Evolutionary conservation across 1,140 invertebrate genomes (phyloP), one percentile per base, ranked within the genome.

Genomic region (Drosophila jambulina): DNA sequence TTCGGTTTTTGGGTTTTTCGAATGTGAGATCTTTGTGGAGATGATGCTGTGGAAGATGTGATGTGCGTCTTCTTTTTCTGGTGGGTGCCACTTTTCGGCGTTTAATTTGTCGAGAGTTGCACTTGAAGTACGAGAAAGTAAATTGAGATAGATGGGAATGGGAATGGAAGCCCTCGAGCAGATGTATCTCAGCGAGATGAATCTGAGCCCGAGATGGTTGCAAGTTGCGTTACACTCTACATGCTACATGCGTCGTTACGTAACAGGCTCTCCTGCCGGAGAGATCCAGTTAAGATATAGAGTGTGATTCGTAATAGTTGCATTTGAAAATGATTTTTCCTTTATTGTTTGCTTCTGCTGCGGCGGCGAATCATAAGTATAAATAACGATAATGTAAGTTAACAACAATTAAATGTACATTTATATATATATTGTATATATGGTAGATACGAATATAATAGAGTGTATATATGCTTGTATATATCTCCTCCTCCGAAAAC

Each of bases 61-160:
- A 43, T 48, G 53, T 48, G 53, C 53, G 54, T 60, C 56, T 62
- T 46, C 21, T 45, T 21, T 53, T 46, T 53, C 46, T 76, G 82
- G 78, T 82, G 83, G 82, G 84, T 82, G 78, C 85, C 84, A 90
- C 84, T 88, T 88, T 82, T 78, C 59, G 56, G 54, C 70, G 23
- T 90, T 88, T 84, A 88, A 90, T 90, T 88, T 88, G 85, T 88
- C 77, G 83, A 88, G 84, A 90, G 84, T 81, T 84, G 84, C 80
- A 88, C 84, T 88, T 90, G 85, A 88, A 68, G 61, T 48, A 68
- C 64, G 58, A 84, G 84, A 88, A 88, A 88, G 84, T 88, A 78
- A 88, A 90, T 88, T 87, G 84, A 83, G 80, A 70, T 79, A 63
- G 60, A 79, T 56, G 56, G 76, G 54, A 76, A 23, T 38, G 51